Percentiles rank a stretch among this genome's conserved stretches.
Conservation (phyloP, 1,140 invertebrate genomes). For the Metopolophium dirhodum region DNA sequence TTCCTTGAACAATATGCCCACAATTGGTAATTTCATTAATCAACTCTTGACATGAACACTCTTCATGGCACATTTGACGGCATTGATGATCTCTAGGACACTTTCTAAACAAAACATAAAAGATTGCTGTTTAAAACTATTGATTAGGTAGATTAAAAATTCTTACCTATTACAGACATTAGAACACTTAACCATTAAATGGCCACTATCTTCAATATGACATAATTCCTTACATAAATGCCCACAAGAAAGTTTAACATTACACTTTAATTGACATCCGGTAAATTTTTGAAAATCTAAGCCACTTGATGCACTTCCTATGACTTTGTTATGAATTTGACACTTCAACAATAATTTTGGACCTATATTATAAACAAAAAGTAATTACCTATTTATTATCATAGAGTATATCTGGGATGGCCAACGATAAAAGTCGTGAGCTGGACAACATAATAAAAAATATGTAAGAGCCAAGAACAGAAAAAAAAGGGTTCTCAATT, state of each 20-base stretch:
- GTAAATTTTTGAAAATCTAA: conserved; percentile 59
- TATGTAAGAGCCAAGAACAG: no score
- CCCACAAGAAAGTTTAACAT: conserved; percentile 64
- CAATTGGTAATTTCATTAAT: conserved; percentile 64
- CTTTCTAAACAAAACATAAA: background rate
- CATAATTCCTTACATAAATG: conserved; percentile 68
- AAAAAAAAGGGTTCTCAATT: no score
- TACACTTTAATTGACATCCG: conserved; percentile 62
- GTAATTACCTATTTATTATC: background rate
- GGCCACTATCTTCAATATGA: conserved; percentile 65
- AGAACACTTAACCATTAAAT: conserved; percentile 64
- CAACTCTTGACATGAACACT: conserved; percentile 64
- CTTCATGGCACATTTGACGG: conserved; percentile 64
- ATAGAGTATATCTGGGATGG: background rate
- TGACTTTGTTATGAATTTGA: background rate
- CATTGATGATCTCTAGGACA: conserved; percentile 63
- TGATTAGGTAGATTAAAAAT: background rate
- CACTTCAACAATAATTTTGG: conserved; percentile 30
- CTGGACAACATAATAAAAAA: no score
- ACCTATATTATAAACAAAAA: background rate
- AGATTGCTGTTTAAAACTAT: background rate
- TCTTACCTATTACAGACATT: conserved; percentile 58
- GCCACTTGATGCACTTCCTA: background rate
- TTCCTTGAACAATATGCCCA: conserved; percentile 62
- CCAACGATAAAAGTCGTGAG: no score